Evolutionary conservation across 2,797 vertebrate genomes (phyloP).

Genomic region (Denticeps clupeoides): DNA sequence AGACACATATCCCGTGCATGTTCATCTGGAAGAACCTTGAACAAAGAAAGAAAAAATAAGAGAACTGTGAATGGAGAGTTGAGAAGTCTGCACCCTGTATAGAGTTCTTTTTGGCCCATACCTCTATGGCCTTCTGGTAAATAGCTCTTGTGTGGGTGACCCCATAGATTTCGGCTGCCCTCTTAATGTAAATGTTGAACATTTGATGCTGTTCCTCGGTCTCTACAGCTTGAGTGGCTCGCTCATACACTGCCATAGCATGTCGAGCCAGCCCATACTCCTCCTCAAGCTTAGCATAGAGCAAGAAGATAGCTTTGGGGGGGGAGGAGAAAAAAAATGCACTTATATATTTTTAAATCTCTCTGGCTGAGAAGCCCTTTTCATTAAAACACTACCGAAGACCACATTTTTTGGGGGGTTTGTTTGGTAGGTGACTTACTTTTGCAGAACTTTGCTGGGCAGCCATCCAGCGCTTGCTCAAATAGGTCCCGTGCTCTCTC

Average conservation of each 20-base stretch:
- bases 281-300: conserved; percentile 86
- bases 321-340: too few species aligned
- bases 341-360: too few species aligned
- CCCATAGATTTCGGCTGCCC: conserved; percentile 87
- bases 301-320: conserved; percentile 75
- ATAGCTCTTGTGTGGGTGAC: conserved; percentile 86
- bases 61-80: too few species aligned
- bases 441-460: conserved; percentile 73
- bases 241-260: conserved; percentile 88
- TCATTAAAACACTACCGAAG: too few species aligned
- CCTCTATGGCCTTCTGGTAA: conserved; percentile 90
- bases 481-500: conserved; percentile 86
- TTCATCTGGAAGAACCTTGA: conserved; percentile 78
- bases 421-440: conserved; percentile 39
- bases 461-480: conserved; percentile 84
- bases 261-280: conserved; percentile 83
- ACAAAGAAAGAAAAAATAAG: not conserved
- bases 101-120: too few species aligned
- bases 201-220: conserved; percentile 73
- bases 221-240: conserved; percentile 79
- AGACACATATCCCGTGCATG: conserved; percentile 84
- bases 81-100: too few species aligned
- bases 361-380: too few species aligned
- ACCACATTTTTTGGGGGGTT: too few species aligned
- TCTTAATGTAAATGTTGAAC: conserved; percentile 93